Conservation (phyloP, 2,888 invertebrate genomes). For the Dorcus parallelipipedus region DNA sequence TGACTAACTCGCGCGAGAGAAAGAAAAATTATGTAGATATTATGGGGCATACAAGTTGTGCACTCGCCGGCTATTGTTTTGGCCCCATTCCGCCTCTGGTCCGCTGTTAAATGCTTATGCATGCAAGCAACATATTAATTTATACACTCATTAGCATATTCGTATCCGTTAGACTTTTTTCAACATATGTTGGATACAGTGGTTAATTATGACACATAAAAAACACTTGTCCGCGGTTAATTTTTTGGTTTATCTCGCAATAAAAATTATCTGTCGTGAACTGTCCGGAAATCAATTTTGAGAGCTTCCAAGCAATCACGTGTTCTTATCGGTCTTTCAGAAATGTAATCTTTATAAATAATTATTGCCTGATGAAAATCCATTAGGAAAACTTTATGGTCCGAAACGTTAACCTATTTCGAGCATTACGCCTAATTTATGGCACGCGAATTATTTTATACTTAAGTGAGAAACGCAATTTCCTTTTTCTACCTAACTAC, state of each 20-base stretch:
- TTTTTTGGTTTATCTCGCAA: not conserved
- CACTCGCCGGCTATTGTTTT: constrained; percentile 41
- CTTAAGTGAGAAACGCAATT: no score
- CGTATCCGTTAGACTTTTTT: constrained; percentile 53
- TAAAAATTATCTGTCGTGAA: not conserved
- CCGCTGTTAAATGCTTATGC: constrained; percentile 48
- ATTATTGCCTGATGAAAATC: no score
- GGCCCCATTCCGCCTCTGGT: constrained; percentile 31
- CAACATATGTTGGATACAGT: constrained; percentile 46
- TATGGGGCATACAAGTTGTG: constrained; percentile 38
- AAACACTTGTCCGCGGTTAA: constrained; percentile 3
- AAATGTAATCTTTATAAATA: no score
- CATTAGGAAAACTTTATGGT: no score
- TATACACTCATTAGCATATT: constrained; percentile 53
- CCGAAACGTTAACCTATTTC: no score
- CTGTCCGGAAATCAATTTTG: not conserved
- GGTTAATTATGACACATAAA: constrained; percentile 21
- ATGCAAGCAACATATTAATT: constrained; percentile 53
- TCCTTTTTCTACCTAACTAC: no score
- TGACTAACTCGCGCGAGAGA: constrained; percentile 52
- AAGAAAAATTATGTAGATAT: constrained; percentile 51
- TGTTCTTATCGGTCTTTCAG: no score
- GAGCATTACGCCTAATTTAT: no score
- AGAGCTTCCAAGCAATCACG: not conserved
- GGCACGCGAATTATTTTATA: no score